Percentiles rank a stretch among this genome's conserved stretches.
phyloP scores from a whole-genome alignment of 1,140 invertebrate species.

The Goniozus legneri region DNA sequence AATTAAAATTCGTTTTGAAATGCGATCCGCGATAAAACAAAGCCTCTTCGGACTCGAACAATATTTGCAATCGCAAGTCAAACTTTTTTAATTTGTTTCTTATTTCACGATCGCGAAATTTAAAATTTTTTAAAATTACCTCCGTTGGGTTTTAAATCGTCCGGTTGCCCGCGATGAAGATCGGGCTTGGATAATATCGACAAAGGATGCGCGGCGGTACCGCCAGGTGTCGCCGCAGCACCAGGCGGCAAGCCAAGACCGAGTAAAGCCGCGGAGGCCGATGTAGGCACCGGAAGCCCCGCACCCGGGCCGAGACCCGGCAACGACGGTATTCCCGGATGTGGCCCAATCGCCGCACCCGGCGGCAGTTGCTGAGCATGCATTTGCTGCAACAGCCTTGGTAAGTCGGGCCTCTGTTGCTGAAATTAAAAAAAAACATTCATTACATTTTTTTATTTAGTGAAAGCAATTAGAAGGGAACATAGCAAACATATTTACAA shows the following conservation, averaged over 20 bases:
- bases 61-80: too few species aligned
- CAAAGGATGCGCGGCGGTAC: slow-evolving; percentile 65
- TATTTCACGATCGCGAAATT: too few species aligned
- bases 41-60: too few species aligned
- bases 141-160: slow-evolving; percentile 65
- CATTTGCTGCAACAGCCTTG: slow-evolving; percentile 81
- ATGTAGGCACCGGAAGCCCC: slow-evolving; percentile 52
- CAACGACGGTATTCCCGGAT: slow-evolving; percentile 53
- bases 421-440: slow-evolving; percentile 54
- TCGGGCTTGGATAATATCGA: slow-evolving; percentile 70
- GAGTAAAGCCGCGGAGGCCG: slow-evolving; percentile 45
- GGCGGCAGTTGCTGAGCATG: slow-evolving; percentile 81
- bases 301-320: slow-evolving; percentile 46
- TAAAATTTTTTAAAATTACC: too few species aligned
- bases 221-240: slow-evolving; percentile 54
- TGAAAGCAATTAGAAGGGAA: too few species aligned
- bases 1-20: too few species aligned
- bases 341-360: slow-evolving; percentile 67
- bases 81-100: too few species aligned
- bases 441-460: slow-evolving; percentile 4
- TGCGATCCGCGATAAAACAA: too few species aligned
- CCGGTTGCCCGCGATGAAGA: slow-evolving; percentile 60
- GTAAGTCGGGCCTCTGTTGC: slow-evolving; percentile 76
- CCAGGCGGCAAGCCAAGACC: slow-evolving; percentile 56
- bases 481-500: too few species aligned